Evolutionary conservation across 1,140 invertebrate species (phyloP).

Genomic region (Dreissena rostriformis): DNA sequence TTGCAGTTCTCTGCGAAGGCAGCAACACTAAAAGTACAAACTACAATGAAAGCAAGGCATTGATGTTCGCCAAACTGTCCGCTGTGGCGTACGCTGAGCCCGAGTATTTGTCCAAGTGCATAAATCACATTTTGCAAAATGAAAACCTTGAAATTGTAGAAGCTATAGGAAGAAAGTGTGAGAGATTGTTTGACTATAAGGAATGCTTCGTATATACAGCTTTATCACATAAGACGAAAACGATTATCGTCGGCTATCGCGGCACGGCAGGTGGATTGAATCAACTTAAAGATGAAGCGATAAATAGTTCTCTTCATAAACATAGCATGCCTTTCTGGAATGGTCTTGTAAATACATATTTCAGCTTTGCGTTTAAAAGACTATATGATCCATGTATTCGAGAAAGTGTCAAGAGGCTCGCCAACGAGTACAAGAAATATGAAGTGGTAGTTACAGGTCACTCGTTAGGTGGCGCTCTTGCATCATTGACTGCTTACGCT

Average conservation of each 20-base stretch:
- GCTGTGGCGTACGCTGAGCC: background rate
- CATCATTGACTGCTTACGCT: conserved; percentile 16
- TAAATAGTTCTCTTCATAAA: no score
- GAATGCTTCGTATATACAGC: background rate
- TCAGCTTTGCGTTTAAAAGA: background rate
- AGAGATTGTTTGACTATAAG: background rate
- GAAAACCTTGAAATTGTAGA: background rate
- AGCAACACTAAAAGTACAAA: background rate
- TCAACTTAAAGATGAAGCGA: background rate
- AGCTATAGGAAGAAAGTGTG: background rate
- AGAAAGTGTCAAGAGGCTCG: background rate
- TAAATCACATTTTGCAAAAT: background rate
- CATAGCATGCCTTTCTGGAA: no score
- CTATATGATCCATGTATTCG: conserved; percentile 1
- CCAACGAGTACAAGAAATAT: conserved; percentile 4
- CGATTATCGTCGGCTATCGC: background rate
- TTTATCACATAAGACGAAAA: background rate
- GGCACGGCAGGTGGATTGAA: background rate
- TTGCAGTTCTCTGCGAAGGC: background rate
- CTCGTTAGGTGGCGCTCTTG: conserved; percentile 30
- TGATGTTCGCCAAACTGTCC: background rate
- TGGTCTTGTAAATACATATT: background rate
- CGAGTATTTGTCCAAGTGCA: background rate
- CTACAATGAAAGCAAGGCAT: background rate
- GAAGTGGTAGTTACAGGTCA: conserved; percentile 41